phyloP scores from a whole-genome alignment of 2,797 vertebrate genomes.

The Ceyx erithaca region DNA sequence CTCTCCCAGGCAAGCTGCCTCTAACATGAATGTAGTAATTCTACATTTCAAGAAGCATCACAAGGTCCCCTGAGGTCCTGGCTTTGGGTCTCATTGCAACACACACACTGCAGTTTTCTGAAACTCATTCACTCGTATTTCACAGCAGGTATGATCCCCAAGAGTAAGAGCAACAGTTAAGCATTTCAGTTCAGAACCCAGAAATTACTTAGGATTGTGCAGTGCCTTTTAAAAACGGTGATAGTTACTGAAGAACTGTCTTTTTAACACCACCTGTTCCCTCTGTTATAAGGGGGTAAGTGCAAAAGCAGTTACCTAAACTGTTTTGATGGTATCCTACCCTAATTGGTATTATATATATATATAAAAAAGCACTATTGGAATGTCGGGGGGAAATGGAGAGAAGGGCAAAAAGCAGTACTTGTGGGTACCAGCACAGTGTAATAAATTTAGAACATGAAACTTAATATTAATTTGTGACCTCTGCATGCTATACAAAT shows the following conservation, averaged over 20 bases:
- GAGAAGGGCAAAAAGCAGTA: not conserved
- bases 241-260: not conserved
- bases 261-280: not conserved
- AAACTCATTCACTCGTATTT: not conserved
- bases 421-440: not conserved
- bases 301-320: not conserved
- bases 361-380: not conserved
- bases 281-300: not conserved
- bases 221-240: not conserved
- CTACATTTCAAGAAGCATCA: not conserved
- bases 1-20: not conserved
- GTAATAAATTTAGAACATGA: not conserved
- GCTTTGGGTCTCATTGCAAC: not conserved
- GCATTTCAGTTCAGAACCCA: not conserved
- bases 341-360: not conserved
- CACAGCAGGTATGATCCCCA: not conserved
- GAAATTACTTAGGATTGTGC: not conserved
- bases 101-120: not conserved
- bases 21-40: not conserved
- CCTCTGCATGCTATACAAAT: accelerated
- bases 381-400: not conserved
- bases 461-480: not conserved
- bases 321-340: not conserved
- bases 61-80: not conserved
- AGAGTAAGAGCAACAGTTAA: not conserved